These are phyloP conservation scores for Turdus rufiventris DNA, from an alignment of 2,113 vertebrate species.

Conservation along the genomic window DNA sequence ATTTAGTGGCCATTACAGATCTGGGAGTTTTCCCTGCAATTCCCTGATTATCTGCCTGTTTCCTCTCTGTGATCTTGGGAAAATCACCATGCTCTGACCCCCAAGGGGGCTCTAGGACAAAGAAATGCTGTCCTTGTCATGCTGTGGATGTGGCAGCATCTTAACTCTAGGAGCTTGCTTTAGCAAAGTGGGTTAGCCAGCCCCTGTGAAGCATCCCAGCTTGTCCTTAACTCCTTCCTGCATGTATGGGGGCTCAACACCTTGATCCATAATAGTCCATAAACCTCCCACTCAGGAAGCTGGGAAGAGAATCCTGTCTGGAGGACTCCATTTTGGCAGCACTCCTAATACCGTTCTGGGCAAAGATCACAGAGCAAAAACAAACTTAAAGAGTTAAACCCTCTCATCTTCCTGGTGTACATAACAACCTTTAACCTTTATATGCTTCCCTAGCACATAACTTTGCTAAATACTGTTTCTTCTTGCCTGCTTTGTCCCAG, in stretches of 20 bases:
- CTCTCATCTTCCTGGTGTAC: neutral
- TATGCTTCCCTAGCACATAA: neutral
- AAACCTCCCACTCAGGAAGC: neutral
- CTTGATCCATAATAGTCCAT: neutral
- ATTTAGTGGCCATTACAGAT: neutral
- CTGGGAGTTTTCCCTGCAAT: neutral
- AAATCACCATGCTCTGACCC: neutral
- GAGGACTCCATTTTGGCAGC: neutral
- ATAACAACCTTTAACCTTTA: neutral
- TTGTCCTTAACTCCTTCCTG: neutral
- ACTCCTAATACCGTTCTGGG: neutral
- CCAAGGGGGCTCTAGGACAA: neutral
- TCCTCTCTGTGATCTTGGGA: neutral
- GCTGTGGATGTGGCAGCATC: neutral
- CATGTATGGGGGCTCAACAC: accelerated
- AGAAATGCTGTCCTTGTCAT: neutral
- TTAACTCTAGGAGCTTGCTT: neutral
- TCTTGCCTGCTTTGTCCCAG: neutral
- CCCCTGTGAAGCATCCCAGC: neutral
- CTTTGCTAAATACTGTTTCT: neutral
- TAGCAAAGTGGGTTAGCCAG: neutral
- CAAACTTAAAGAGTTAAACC: neutral
- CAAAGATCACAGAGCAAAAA: neutral
- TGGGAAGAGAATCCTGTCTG: neutral
- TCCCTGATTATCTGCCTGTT: neutral